Evolutionary conservation across 2,888 invertebrate species (phyloP).

Genomic region (Agrilus mali): DNA sequence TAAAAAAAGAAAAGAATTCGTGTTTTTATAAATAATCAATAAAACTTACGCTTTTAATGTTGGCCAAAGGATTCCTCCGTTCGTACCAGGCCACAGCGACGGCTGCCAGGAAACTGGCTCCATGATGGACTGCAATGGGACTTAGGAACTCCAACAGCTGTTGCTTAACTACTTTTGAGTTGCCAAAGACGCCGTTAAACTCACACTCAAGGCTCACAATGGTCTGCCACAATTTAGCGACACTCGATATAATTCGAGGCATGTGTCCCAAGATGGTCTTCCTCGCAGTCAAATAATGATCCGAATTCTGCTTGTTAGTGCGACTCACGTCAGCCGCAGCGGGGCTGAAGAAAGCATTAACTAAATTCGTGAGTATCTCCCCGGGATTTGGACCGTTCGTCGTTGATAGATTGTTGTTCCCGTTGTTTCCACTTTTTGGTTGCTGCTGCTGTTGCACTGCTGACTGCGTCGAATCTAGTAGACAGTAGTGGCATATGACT

Average conservation of each 20-base stretch:
- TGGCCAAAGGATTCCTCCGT: constrained; percentile 39
- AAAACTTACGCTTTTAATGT: constrained; percentile 33
- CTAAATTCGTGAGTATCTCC: constrained; percentile 67
- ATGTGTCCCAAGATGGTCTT: constrained; percentile 65
- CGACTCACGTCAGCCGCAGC: constrained; percentile 30
- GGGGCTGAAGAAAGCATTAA: constrained; percentile 66
- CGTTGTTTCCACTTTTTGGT: background rate
- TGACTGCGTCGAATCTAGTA: constrained; percentile 48
- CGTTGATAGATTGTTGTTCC: constrained; percentile 28
- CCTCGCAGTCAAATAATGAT: constrained; percentile 44
- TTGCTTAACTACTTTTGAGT: constrained; percentile 57
- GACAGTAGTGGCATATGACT: constrained; percentile 66
- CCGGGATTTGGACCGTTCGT: constrained; percentile 47
- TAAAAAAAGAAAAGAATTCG: background rate
- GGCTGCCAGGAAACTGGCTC: constrained; percentile 67
- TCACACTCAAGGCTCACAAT: constrained; percentile 34
- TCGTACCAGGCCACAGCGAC: constrained; percentile 81
- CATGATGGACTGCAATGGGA: constrained; percentile 73
- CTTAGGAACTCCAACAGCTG: constrained; percentile 71
- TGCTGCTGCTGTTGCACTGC: constrained; percentile 23
- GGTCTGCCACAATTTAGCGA: constrained; percentile 70
- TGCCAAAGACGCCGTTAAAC: constrained; percentile 44
- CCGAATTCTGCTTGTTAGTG: constrained; percentile 29
- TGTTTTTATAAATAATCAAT: background rate
- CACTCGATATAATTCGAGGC: constrained; percentile 67